Evolutionary conservation across 2,888 invertebrate genomes (phyloP).

Genomic region (Lydus trimaculatus): DNA sequence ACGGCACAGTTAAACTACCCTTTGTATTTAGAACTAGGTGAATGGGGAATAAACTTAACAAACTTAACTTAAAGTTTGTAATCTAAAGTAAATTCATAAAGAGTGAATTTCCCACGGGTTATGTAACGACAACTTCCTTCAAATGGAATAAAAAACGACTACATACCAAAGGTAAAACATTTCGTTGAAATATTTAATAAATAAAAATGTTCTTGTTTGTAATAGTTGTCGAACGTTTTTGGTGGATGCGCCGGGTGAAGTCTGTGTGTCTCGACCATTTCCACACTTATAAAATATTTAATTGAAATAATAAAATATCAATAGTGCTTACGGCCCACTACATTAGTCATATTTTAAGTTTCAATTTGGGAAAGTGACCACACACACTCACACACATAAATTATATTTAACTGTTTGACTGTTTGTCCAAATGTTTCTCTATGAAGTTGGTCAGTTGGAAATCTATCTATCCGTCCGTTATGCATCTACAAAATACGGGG

Average conservation of each 20-base stretch:
- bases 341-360: not conserved
- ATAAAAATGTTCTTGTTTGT: not conserved
- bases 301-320: not conserved
- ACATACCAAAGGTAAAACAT: not conserved
- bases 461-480: not conserved
- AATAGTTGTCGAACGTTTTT: not conserved
- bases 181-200: not conserved
- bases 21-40: slow-evolving; percentile 33
- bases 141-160: slow-evolving; percentile 41
- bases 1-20: slow-evolving; percentile 27
- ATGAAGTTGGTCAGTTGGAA: not conserved
- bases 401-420: slow-evolving; percentile 3
- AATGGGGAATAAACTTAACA: slow-evolving; percentile 47
- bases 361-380: not conserved
- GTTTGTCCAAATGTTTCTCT: not conserved
- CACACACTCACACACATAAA: too few species aligned
- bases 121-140: slow-evolving; percentile 42
- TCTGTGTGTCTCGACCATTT: not conserved
- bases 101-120: slow-evolving; percentile 54
- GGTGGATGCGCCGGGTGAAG: not conserved
- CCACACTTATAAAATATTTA: not conserved
- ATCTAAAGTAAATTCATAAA: slow-evolving; percentile 58
- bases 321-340: not conserved
- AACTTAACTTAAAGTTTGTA: slow-evolving; percentile 51
- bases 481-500: not conserved